Evolutionary conservation across 2,113 vertebrate species (phyloP).

Genomic region (Lycocorax pyrrhopterus): DNA sequence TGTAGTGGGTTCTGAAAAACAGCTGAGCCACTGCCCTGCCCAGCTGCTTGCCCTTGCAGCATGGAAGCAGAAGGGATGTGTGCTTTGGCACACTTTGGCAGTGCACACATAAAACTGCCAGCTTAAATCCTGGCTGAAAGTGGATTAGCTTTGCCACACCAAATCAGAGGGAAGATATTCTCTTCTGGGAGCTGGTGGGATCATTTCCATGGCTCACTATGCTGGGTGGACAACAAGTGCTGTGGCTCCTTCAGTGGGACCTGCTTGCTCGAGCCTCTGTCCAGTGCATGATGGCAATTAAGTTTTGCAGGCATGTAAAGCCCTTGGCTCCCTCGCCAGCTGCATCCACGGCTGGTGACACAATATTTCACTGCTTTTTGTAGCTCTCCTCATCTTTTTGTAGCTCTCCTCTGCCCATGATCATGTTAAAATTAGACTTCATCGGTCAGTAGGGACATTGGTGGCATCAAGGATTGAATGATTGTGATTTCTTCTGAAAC

Average conservation of each 20-base stretch:
- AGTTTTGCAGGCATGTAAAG: background rate
- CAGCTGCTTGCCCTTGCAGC: background rate
- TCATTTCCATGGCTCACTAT: accelerated
- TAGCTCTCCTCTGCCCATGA: background rate
- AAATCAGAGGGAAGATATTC: background rate
- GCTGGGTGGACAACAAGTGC: background rate
- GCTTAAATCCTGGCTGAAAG: background rate
- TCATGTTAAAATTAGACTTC: background rate
- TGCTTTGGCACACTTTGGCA: background rate
- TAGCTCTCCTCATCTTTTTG: background rate
- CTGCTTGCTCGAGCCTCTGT: accelerated
- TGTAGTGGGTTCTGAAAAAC: background rate
- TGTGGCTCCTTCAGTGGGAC: background rate
- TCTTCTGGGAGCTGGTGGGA: background rate
- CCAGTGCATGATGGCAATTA: background rate
- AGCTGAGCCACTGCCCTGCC: background rate
- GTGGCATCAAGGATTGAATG: background rate
- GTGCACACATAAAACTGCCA: accelerated
- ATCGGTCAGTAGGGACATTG: background rate
- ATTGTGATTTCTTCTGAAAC: background rate
- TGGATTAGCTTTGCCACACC: background rate
- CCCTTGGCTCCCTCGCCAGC: background rate
- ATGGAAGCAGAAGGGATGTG: accelerated
- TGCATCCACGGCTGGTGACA: background rate
- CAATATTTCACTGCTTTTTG: background rate